phyloP scores from a whole-genome alignment of 2,797 vertebrate genomes.

The Arctocebus calabarensis region DNA sequence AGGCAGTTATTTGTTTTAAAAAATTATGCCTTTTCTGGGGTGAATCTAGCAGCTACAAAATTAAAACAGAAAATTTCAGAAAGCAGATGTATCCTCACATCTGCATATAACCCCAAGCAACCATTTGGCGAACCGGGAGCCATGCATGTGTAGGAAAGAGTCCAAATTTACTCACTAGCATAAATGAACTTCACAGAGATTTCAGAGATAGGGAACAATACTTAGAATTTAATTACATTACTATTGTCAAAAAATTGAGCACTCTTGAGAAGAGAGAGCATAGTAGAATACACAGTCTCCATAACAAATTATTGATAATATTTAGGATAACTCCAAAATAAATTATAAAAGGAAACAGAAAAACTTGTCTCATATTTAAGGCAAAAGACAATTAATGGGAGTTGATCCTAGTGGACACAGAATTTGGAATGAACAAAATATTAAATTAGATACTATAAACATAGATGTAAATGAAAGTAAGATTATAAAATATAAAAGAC shows the following conservation, averaged over 20 bases:
- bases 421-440: constrained; percentile 23
- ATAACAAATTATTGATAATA: not conserved
- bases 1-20: constrained; percentile 2
- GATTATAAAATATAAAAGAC: not conserved
- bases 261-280: not conserved
- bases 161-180: not conserved
- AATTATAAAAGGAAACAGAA: not conserved
- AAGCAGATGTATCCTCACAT: not conserved
- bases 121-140: not conserved
- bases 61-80: not conserved
- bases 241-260: constrained; percentile 38
- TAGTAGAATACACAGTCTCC: not conserved
- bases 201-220: not conserved
- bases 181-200: not conserved
- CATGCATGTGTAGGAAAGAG: not conserved
- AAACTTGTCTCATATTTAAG: not conserved
- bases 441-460: not conserved
- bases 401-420: not conserved
- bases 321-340: not conserved
- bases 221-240: not conserved
- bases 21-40: not conserved
- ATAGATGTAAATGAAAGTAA: not conserved
- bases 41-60: not conserved
- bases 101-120: not conserved
- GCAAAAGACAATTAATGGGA: not conserved